Conservation (phyloP, 2,888 invertebrate genomes). For the Sminthurides aquaticus region DNA sequence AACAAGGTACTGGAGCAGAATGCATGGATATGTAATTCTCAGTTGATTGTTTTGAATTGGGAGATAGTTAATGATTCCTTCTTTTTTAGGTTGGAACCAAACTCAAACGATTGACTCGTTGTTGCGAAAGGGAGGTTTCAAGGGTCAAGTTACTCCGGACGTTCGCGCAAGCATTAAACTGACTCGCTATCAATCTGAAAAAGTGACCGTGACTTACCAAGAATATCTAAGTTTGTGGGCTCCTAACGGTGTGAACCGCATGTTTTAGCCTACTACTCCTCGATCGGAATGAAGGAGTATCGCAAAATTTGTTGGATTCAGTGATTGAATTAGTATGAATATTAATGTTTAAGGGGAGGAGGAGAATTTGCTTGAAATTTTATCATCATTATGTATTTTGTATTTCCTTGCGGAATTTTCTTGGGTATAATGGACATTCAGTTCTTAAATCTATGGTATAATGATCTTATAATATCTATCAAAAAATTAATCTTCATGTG, state of each 20-base stretch:
- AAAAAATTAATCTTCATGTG: too few relatives aligned
- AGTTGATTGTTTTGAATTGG: too few relatives aligned
- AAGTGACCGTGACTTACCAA: slow-evolving; percentile 74
- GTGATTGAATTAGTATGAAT: not conserved
- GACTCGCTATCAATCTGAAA: slow-evolving; percentile 94
- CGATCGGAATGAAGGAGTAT: not conserved
- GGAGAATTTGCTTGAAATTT: slow-evolving; percentile 1
- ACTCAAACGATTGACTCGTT: slow-evolving; percentile 96
- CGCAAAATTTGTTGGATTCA: slow-evolving; percentile 6
- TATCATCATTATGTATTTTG: too few relatives aligned
- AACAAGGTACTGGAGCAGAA: slow-evolving; percentile 89
- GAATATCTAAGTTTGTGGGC: slow-evolving; percentile 51
- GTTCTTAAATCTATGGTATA: too few relatives aligned
- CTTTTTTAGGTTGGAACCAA: slow-evolving; percentile 86
- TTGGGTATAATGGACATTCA: not conserved
- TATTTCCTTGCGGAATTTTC: too few relatives aligned
- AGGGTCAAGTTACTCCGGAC: slow-evolving; percentile 80
- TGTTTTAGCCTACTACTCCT: slow-evolving; percentile 35
- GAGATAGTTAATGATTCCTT: not conserved
- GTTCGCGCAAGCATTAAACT: slow-evolving; percentile 82
- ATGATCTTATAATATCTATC: too few relatives aligned
- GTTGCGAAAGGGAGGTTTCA: slow-evolving; percentile 93
- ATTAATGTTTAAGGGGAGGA: not conserved
- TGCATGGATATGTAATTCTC: too few relatives aligned
- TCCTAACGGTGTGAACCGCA: slow-evolving; percentile 22